Evolutionary conservation across 2,797 vertebrate genomes (phyloP).

Genomic region (Rhyacichthys aspro): DNA sequence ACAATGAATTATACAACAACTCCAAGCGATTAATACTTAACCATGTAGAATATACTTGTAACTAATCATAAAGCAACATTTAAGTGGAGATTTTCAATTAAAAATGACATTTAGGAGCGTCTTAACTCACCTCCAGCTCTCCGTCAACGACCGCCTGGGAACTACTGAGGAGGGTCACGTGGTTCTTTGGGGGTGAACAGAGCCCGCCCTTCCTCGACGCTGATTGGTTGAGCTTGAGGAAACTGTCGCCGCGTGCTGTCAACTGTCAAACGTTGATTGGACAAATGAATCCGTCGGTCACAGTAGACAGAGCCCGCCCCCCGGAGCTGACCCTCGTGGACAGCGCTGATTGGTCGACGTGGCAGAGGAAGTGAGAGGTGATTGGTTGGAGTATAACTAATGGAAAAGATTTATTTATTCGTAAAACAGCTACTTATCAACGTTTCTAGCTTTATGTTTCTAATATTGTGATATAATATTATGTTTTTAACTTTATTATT

Average conservation of each 20-base stretch:
- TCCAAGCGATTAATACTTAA: background rate
- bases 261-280: constrained; percentile 63
- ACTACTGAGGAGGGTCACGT: constrained; percentile 78
- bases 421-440: background rate
- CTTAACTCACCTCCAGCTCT: constrained; percentile 76
- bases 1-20: constrained; percentile 5
- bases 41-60: background rate
- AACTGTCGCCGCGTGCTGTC: constrained; percentile 32
- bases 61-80: fast-evolving
- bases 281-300: constrained; percentile 15
- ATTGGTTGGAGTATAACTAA: constrained; percentile 62
- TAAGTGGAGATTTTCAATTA: background rate
- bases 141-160: constrained; percentile 74
- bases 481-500: too few relatives aligned
- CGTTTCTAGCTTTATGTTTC: too few relatives aligned
- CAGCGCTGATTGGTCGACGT: constrained; percentile 73
- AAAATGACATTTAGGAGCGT: constrained; percentile 15
- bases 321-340: constrained; percentile 81
- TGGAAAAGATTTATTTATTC: background rate
- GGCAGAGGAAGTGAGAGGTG: constrained; percentile 45
- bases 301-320: constrained; percentile 42
- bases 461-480: too few relatives aligned
- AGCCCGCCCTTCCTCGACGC: constrained; percentile 10
- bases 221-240: constrained; percentile 57
- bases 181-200: constrained; percentile 35